These are phyloP conservation scores for Brachionus asplanchnoidis DNA, from an alignment of 1,140 invertebrate genomes.

Conservation along the genomic window DNA sequence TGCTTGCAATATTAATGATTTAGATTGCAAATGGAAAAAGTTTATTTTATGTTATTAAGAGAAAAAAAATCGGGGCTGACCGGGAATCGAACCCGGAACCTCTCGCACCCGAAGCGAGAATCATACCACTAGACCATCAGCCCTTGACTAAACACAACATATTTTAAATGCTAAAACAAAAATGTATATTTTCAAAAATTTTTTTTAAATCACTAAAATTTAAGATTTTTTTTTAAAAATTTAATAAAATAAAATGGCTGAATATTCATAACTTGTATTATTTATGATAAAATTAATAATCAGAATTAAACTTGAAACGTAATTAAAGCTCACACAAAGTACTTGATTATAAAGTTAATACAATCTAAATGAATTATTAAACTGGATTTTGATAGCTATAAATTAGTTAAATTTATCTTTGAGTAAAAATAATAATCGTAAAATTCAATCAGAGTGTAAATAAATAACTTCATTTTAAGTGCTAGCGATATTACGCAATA, in stretches of 20 bases:
- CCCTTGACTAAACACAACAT: background rate
- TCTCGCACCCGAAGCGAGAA: background rate
- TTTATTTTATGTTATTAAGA: too few relatives aligned
- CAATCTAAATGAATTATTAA: background rate
- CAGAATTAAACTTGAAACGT: too few relatives aligned
- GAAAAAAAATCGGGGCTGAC: background rate
- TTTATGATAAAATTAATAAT: too few relatives aligned
- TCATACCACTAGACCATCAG: slow-evolving; percentile 27
- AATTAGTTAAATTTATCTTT: background rate
- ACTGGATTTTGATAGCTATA: background rate
- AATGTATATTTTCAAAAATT: background rate
- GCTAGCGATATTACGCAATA: background rate
- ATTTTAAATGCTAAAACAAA: background rate
- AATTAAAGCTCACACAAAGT: background rate
- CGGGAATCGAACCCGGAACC: background rate
- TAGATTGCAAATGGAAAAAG: too few relatives aligned
- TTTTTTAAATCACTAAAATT: too few relatives aligned
- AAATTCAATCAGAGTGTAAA: background rate
- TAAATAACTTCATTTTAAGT: background rate
- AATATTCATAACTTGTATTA: too few relatives aligned
- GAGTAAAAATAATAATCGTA: background rate
- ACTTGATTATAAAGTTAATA: background rate
- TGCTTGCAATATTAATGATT: background rate
- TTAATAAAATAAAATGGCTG: too few relatives aligned
- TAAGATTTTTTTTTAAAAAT: too few relatives aligned